phyloP scores from a whole-genome alignment of 2,888 invertebrate species.

The Tillus elongatus region DNA sequence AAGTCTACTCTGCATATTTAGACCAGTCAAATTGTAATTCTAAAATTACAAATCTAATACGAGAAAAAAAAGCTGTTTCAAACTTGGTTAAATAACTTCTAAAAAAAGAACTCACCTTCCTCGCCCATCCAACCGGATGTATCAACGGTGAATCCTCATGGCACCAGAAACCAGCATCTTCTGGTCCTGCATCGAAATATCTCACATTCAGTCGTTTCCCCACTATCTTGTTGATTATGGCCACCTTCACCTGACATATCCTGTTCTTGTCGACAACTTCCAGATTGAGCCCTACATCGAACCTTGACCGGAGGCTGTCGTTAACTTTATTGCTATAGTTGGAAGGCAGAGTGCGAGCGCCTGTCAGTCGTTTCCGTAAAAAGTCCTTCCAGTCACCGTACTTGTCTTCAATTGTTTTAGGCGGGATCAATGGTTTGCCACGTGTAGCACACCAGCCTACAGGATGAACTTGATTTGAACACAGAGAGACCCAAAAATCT shows the following conservation, averaged over 20 bases:
- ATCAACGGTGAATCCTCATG: constrained; percentile 91
- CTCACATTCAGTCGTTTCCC: constrained; percentile 86
- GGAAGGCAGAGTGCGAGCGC: constrained; percentile 88
- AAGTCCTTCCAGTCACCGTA: constrained; percentile 96
- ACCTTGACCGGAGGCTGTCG: constrained; percentile 74
- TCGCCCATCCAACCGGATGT: constrained; percentile 96
- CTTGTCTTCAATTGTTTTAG: constrained; percentile 84
- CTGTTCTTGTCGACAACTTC: constrained; percentile 95
- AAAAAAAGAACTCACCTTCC: constrained; percentile 35
- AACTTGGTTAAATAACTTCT: too few relatives aligned
- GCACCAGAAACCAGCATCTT: constrained; percentile 91
- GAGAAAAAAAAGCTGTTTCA: too few relatives aligned
- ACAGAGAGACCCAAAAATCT: constrained; percentile 96
- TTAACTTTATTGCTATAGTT: constrained; percentile 84
- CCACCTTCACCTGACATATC: constrained; percentile 82
- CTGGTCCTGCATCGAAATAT: constrained; percentile 73
- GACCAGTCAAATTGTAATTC: too few relatives aligned
- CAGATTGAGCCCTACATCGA: constrained; percentile 71
- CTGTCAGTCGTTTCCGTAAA: constrained; percentile 81
- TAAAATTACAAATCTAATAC: too few relatives aligned
- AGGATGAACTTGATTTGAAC: constrained; percentile 83
- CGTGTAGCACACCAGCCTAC: constrained; percentile 97
- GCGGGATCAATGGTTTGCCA: constrained; percentile 91
- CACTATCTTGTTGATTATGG: constrained; percentile 80
- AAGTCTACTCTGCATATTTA: too few relatives aligned